Conservation (phyloP, 2,888 invertebrate species). For the Boloria selene region DNA sequence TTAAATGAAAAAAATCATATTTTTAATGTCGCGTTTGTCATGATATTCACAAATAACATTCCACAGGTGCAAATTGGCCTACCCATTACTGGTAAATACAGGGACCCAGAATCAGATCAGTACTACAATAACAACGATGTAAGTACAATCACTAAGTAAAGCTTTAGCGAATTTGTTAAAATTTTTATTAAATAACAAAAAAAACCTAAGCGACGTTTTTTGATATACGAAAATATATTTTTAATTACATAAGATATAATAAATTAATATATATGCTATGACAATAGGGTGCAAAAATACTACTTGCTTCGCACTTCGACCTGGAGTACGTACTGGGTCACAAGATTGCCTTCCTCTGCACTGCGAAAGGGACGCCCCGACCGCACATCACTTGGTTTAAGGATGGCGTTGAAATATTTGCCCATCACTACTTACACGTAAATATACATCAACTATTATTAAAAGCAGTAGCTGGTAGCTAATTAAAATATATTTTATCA, state of each 20-base stretch:
- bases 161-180: conserved; percentile 1
- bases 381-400: conserved; percentile 98
- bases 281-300: conserved; percentile 92
- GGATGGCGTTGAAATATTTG: conserved; percentile 95
- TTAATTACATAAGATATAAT: not conserved
- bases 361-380: conserved; percentile 93
- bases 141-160: conserved; percentile 56
- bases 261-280: conserved; percentile 7
- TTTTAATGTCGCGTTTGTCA: not conserved
- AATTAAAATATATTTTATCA: no score
- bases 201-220: no score
- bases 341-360: conserved; percentile 96
- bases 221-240: no score
- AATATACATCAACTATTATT: conserved; percentile 55
- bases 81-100: conserved; percentile 93
- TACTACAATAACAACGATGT: conserved; percentile 95
- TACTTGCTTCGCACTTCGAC: conserved; percentile 94
- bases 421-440: conserved; percentile 93
- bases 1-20: not conserved
- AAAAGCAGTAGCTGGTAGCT: no score
- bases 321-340: conserved; percentile 96
- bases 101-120: conserved; percentile 94
- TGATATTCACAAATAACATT: not conserved
- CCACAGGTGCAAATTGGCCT: conserved; percentile 90
- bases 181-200: no score